Evolutionary conservation across 2,113 vertebrate species (phyloP), one percentile per base, ranked within the genome.

Genomic region (Aplodontia rufa): DNA sequence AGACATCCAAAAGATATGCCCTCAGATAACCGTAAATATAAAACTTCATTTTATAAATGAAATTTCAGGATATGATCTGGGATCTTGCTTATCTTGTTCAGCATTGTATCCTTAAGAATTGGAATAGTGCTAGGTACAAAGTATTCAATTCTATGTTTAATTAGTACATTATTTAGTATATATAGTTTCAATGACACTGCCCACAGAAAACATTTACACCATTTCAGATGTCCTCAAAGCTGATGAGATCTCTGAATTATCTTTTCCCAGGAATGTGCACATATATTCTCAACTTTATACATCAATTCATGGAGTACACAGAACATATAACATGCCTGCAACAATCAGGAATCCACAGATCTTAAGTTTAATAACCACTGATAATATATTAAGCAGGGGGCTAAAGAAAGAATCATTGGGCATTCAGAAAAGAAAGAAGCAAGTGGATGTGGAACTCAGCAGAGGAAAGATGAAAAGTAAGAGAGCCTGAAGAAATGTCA

Each of bases 71-170:
- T 66, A 53, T 66, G 66, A 86, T 66, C 49, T 80, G n/a, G 20
- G 32, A 69, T 14, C 51, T n/a, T 37, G 55, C 6, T 8, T 76
- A 20, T 72, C 35, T 66, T 84, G 13, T 66, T 89, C 49, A 74
- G 55, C 64, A 84, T 28, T 84, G 17, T 84, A 72, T 58, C 88
- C 51, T 71, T 47, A 79, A 87, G n/a, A 96, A 88, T 24, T 87
- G n/a, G 3, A 93, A 91, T 9, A 87, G 53, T 78, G 24, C 11
- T 42, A 71, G 53, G 32, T 20, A 11, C 53, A 69, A 89, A 87
- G 64, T 58, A 91, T 64, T 66, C 49, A 71, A 68, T 42, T 53
- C 35, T 8, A 60, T 62, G 8, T 84, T 84, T 72, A 72, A 79
- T 42, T 87, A 51, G 40, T 32, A 6, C 40, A 55, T 30, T 64